phyloP scores from a whole-genome alignment of 2,888 invertebrate genomes.

The Chaitophorus viminalis region DNA sequence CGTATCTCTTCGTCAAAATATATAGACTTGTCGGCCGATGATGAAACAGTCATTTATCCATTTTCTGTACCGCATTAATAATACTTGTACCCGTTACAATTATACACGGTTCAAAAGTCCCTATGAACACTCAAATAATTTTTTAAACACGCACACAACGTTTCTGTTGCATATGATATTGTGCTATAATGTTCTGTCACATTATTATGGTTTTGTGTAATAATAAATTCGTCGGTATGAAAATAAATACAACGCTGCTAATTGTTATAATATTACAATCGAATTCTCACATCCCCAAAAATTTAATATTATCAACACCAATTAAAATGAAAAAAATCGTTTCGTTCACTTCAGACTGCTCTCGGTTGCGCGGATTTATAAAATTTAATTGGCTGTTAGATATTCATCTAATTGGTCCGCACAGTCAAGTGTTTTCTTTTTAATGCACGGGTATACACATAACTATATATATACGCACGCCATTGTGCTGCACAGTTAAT shows the following conservation, averaged over 20 bases:
- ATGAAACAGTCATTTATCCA: background rate
- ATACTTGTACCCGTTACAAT: background rate
- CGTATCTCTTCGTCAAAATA: background rate
- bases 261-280: slow-evolving; percentile 12
- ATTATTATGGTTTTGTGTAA: no score
- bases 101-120: background rate
- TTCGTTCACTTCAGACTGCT: slow-evolving; percentile 2
- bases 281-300: slow-evolving; percentile 23
- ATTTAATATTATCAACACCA: slow-evolving; percentile 9
- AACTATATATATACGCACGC: background rate
- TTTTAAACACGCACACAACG: no score
- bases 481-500: background rate
- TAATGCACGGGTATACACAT: background rate
- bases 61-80: background rate
- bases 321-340: slow-evolving; percentile 27
- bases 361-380: background rate
- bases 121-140: no score
- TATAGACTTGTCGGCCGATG: background rate
- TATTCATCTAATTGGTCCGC: slow-evolving; percentile 34
- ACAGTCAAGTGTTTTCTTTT: slow-evolving; percentile 8
- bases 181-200: no score
- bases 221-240: background rate
- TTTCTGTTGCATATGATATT: no score
- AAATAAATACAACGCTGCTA: background rate
- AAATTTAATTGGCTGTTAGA: slow-evolving; percentile 40